Evolutionary conservation across 1,140 invertebrate genomes (phyloP), one percentile per base, ranked within the genome.

Genomic region (Batillaria attramentaria): DNA sequence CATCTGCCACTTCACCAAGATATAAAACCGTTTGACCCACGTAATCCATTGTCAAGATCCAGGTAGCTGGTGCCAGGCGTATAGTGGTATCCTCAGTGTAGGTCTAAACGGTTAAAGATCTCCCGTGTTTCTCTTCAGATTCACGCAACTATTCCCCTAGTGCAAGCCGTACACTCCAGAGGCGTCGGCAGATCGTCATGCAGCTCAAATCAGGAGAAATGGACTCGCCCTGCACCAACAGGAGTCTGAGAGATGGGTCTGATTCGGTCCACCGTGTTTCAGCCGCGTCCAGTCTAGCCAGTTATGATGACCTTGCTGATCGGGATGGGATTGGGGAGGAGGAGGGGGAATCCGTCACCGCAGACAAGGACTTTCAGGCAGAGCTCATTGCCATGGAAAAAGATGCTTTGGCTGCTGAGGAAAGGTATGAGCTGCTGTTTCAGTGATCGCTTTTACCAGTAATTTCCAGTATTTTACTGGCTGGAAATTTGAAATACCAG

Each of bases 81-180:
- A 50, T 50, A 50, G 13, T 50, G 13, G 46, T 50, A 50, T 50
- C 24, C 24, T 62, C 6, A 6, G 3, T 62, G 24, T 10, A 10
- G 33, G 33, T 62, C 33, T 62, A 28, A 3, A 62, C n/a, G 3
- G 50, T 54, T 20, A 54, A 84, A 84, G 33, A 57, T 83, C 0
- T 79, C 85, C 70, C 80, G 83, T 83, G 50, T 62, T 31, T 62
- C n/a, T 62, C 24, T 3, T 20, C 24, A 62, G 57, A 62, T 28
- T 28, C 57, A 28, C 57, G 57, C 6, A 28, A 24, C 57, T 62
- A 62, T 31, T 62, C 1, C 24, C 57, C 57, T 28, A 62, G 24
- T 62, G 57, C 57, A 10, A 62, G 57, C 57, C 57, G 57, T 28
- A 62, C 57, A 28, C 24, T 62, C 24, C 57, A 62, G 24, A 24